Conservation (phyloP, 2,888 invertebrate species). For the Gisinianus flammeolus region DNA sequence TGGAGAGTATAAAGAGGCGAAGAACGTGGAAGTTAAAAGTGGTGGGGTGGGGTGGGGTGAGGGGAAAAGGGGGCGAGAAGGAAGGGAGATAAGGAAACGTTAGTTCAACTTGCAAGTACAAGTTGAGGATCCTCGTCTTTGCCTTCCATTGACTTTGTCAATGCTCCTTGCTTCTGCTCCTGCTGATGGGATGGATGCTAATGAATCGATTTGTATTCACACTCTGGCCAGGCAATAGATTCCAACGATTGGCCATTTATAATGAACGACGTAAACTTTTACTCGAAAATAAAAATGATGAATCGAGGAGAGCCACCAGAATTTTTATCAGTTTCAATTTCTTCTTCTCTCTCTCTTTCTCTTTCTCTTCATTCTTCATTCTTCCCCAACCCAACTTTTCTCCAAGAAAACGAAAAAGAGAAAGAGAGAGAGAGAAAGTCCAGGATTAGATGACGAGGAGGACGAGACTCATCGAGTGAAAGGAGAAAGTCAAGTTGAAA, state of each 20-base stretch:
- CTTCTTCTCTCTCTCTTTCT: background rate
- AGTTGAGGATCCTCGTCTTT: background rate
- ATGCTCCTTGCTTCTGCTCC: no score
- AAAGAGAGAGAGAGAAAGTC: background rate
- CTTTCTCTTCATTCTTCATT: background rate
- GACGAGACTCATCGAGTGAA: background rate
- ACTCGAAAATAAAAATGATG: conserved; percentile 51
- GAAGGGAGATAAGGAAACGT: background rate
- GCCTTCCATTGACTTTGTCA: no score
- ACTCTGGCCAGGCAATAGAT: conserved; percentile 49
- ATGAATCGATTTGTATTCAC: conserved; percentile 58
- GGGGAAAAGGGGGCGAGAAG: background rate
- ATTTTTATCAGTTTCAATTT: conserved; percentile 28
- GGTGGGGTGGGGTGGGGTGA: background rate
- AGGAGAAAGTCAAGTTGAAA: conserved; percentile 3
- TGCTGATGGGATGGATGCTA: conserved; percentile 33
- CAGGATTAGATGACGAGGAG: background rate
- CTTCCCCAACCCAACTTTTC: background rate
- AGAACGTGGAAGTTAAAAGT: no score
- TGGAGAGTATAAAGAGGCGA: no score
- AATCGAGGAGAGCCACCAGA: conserved; percentile 43
- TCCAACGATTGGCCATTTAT: conserved; percentile 55
- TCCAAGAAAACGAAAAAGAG: background rate
- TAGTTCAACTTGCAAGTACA: background rate
- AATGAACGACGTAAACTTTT: conserved; percentile 55